These are phyloP conservation scores for Cliona cf. orientalis DNA, from an alignment of 37 sponge, comb jelly and placozoan species.

Conservation along the genomic window DNA sequence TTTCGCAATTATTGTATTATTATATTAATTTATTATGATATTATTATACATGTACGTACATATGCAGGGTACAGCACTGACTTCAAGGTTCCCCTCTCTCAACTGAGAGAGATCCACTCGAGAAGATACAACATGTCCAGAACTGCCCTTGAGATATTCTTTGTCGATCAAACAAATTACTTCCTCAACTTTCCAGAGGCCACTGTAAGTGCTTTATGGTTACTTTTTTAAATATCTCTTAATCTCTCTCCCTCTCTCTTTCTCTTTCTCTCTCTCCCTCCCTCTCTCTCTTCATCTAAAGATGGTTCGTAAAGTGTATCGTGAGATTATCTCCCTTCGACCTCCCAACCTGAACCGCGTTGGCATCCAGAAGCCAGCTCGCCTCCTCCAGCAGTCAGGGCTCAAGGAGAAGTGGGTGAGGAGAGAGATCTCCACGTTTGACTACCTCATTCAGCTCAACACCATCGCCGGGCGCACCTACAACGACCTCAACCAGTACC, in stretches of 20 bases:
- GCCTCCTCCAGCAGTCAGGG: constrained; percentile 62
- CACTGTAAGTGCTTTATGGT: neutral
- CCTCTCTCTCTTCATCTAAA: constrained; percentile 1
- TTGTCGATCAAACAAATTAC: constrained; percentile 95
- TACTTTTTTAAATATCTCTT: neutral
- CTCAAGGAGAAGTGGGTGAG: constrained; percentile 88
- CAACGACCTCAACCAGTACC: constrained; percentile 98
- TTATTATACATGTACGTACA: neutral
- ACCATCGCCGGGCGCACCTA: constrained; percentile 95
- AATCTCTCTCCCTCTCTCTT: neutral
- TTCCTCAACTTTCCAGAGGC: constrained; percentile 89
- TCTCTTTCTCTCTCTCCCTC: neutral
- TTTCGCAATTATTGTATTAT: neutral
- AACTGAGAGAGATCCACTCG: constrained; percentile 89
- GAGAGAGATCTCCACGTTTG: constrained; percentile 93
- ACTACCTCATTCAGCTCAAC: constrained; percentile 97
- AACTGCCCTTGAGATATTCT: constrained; percentile 93
- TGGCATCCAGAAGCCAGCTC: constrained; percentile 62
- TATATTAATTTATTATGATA: neutral
- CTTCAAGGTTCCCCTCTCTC: constrained; percentile 65
- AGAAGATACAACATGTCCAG: constrained; percentile 90
- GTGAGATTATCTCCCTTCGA: constrained; percentile 63
- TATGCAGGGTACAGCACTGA: constrained; percentile 64
- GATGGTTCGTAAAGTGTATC: constrained; percentile 63
- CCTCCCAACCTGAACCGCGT: constrained; percentile 84